Percentiles rank a stretch among this genome's conserved stretches.
phyloP scores from a whole-genome alignment of 1,140 invertebrate genomes.

The Penaeus vannamei region DNA sequence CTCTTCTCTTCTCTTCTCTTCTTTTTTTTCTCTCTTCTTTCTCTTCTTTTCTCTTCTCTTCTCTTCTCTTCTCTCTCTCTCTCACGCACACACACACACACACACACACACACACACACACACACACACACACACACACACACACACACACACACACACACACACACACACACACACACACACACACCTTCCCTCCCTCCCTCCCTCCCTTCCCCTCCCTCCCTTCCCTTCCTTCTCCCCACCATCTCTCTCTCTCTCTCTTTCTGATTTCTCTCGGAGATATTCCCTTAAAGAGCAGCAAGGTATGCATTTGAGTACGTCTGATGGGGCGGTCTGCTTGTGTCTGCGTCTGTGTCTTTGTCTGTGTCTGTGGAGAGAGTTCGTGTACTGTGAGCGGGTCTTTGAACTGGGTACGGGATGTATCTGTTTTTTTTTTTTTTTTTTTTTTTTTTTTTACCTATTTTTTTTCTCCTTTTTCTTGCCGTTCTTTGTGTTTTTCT shows the following conservation, averaged over 20 bases:
- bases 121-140: slow-evolving; percentile 18
- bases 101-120: slow-evolving; percentile 8
- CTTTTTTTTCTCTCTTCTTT: too few relatives aligned
- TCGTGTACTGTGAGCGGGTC: background rate
- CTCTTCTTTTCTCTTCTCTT: too few relatives aligned
- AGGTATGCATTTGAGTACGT: too few relatives aligned
- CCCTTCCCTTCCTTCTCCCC: too few relatives aligned
- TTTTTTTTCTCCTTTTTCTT: background rate
- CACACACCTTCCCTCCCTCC: background rate
- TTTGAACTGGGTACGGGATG: background rate
- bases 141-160: slow-evolving; percentile 16
- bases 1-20: too few relatives aligned
- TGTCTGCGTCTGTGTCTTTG: slow-evolving; percentile 34
- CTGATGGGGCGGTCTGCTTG: background rate
- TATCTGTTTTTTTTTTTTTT: background rate
- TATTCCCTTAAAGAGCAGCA: too few relatives aligned
- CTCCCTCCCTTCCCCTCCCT: too few relatives aligned
- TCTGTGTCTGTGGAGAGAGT: slow-evolving; percentile 8
- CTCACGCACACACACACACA: slow-evolving; percentile 18
- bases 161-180: background rate
- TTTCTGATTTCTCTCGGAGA: too few relatives aligned
- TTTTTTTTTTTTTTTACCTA: background rate
- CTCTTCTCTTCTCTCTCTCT: background rate
- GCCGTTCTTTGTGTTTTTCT: background rate
- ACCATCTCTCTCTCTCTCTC: too few relatives aligned